phyloP scores from a whole-genome alignment of 2,113 vertebrate species.

The Columba janthina region DNA sequence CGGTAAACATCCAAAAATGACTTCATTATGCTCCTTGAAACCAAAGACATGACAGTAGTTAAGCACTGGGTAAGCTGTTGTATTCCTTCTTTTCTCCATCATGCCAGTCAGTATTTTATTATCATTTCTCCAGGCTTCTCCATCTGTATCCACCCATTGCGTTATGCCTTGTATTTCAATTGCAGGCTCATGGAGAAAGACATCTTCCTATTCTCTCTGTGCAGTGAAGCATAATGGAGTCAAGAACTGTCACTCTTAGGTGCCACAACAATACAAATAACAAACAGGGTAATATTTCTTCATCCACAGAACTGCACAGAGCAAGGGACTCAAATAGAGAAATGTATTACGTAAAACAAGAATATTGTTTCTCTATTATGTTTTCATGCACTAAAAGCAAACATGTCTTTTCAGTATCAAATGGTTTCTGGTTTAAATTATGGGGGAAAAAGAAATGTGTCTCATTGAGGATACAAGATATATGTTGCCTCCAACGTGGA shows the following conservation, averaged over 20 bases:
- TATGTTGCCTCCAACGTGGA: background rate
- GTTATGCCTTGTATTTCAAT: background rate
- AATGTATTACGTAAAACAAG: background rate
- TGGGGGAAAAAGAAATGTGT: background rate
- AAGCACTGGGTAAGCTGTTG: background rate
- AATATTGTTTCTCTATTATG: background rate
- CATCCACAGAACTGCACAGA: background rate
- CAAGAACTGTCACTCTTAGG: background rate
- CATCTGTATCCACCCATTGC: background rate
- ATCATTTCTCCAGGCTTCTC: background rate
- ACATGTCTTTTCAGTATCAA: background rate
- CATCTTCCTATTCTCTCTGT: background rate
- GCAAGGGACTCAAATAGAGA: background rate
- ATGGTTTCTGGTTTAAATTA: conserved; percentile 4
- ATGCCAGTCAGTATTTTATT: background rate
- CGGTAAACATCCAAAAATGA: background rate
- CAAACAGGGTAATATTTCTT: background rate
- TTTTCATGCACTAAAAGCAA: background rate
- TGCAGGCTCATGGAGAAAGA: background rate
- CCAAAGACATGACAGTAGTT: background rate
- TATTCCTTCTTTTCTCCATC: background rate
- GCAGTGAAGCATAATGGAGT: background rate
- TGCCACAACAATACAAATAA: background rate
- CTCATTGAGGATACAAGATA: background rate
- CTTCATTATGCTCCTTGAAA: background rate